phyloP scores from a whole-genome alignment of 2,797 vertebrate genomes.

The Lithobates sylvaticus region DNA sequence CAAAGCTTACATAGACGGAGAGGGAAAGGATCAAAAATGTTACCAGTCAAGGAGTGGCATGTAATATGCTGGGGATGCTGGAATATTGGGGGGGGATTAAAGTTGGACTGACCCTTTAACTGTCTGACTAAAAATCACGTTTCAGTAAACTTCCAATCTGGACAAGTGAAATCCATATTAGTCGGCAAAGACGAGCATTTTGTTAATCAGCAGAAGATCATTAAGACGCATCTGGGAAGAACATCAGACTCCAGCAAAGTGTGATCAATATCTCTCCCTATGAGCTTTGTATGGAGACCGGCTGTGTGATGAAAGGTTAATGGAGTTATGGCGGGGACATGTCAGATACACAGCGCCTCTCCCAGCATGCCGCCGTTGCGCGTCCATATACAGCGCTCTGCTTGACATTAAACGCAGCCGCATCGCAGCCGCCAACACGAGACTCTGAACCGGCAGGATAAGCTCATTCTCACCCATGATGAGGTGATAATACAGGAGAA shows the following conservation, averaged over 20 bases:
- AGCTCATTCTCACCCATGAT: conserved; percentile 5
- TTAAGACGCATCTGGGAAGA: background rate
- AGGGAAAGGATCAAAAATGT: too few relatives aligned
- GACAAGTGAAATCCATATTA: too few relatives aligned
- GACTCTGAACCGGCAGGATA: background rate
- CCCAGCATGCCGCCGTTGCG: background rate
- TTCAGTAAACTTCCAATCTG: too few relatives aligned
- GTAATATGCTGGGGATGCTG: too few relatives aligned
- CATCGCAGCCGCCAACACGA: too few relatives aligned
- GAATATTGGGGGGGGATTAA: too few relatives aligned
- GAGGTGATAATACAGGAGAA: background rate
- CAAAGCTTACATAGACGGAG: too few relatives aligned
- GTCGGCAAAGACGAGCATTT: too few relatives aligned
- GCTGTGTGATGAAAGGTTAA: conserved; percentile 6
- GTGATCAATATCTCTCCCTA: background rate
- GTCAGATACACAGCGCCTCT: background rate
- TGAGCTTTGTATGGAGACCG: background rate
- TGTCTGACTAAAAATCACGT: too few relatives aligned
- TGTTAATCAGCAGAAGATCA: too few relatives aligned
- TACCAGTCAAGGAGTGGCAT: too few relatives aligned
- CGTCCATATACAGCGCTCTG: background rate
- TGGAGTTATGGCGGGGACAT: background rate
- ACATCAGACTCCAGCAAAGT: background rate
- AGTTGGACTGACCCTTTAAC: too few relatives aligned
- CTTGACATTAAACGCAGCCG: background rate